A percentile compares a stretch with the other conserved stretches of the same genome.
Conservation (phyloP, 2,113 vertebrate genomes). For the Geococcyx californianus region DNA sequence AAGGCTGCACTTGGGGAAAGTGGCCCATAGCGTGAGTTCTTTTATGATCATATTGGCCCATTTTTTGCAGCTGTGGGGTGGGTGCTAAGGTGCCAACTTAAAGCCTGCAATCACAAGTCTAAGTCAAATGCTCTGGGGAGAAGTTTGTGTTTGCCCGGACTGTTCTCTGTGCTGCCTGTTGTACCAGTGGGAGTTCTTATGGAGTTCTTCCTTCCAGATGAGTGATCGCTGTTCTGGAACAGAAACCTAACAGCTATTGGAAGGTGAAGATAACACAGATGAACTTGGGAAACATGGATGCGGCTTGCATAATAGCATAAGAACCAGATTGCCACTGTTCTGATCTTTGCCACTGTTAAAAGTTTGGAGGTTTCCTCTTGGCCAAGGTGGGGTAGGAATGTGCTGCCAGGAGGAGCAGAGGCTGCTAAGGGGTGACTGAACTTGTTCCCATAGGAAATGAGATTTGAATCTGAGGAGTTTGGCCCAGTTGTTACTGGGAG, state of each 20-base stretch:
- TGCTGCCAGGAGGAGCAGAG: background rate
- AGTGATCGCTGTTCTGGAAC: constrained; percentile 76
- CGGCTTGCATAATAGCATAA: background rate
- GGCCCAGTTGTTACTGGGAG: background rate
- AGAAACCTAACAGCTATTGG: constrained; percentile 85
- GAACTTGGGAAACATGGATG: background rate
- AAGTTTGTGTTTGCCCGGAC: background rate
- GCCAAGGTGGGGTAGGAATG: background rate
- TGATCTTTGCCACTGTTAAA: background rate
- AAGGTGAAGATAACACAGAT: constrained; percentile 70
- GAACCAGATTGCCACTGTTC: background rate
- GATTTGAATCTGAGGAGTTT: background rate
- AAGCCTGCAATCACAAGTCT: background rate
- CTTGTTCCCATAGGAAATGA: background rate
- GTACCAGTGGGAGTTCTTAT: background rate
- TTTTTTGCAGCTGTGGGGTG: background rate
- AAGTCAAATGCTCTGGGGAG: background rate
- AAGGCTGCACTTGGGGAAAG: background rate
- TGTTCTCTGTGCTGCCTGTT: background rate
- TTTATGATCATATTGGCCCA: background rate
- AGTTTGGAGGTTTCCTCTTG: background rate
- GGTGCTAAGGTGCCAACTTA: background rate
- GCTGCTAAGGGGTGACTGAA: background rate
- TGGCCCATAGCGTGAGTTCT: background rate
- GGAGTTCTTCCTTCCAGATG: constrained; percentile 53